Evolutionary conservation across 1,140 invertebrate species (phyloP), one percentile per base, ranked within the genome.

Genomic region (Saccostrea cuccullata): DNA sequence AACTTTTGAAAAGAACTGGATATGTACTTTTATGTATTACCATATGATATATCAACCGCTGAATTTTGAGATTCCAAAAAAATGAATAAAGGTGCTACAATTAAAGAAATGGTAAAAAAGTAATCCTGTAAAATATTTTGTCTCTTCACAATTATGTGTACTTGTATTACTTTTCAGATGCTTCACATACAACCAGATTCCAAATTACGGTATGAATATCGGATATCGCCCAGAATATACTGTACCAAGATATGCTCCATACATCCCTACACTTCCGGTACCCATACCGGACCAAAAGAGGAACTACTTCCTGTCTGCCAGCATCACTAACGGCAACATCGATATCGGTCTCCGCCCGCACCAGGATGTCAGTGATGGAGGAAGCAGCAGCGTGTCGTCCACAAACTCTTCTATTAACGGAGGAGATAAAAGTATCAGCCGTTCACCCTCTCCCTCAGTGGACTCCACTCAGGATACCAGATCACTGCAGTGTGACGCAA

Each of bases 351-450:
- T 89, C 17, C 73, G 88, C 5, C 36, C 67, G 15, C 70, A 82
- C 23, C 55, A 85, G 17, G 58, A 55, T 6, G 73, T 20, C 23
- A 88, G 89, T 84, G 89, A 90, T 26, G 89, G 86, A 13, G 86
- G 84, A n/a, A 90, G 87, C 64, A 90, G 84, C 70, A 84, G 56
- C 8, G 70, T 77, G 26, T 90, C 89, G 13, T 85, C 89, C 12
- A 88, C 82, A 36, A 87, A 86, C 55, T 89, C 89, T 36, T 86
- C 86, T 9, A 85, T 86, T 17, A 82, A 47, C 60, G 60, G 58
- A 2, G 87, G 47, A 55, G 82, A 84, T 36, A 67, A 84, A 55
- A 90, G 67, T 77, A 86, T 82, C 15, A 87, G 89, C 55, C 67
- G 84, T 82, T 86, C 89, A n/a, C 84, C 86, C 20, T 83, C 86